Evolutionary conservation across 2,888 invertebrate genomes (phyloP), one percentile per base, ranked within the genome.

Genomic region (Diaphora mendica): DNA sequence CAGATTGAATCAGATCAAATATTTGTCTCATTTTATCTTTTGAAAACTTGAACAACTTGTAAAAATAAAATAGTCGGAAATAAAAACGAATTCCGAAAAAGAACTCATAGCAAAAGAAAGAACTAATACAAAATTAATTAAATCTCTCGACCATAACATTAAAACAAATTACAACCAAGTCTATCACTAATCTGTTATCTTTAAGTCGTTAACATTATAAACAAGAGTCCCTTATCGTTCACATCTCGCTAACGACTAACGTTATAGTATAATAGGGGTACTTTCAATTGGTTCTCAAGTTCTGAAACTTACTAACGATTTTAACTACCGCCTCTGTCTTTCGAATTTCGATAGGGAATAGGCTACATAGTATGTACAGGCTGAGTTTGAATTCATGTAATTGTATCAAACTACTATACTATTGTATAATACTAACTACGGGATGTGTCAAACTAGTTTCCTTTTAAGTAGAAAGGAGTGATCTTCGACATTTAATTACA

Each of bases 241-340:
- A 13, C 51, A 67, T 73, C 64, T 78, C 26, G 33, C 73, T 65
- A 67, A 68, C 64, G 66, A 68, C 73, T 59, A 64, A 68, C 39
- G 74, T 55, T 71, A 70, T 69, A 67, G 65, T 70, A 72, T 67
- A 77, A 78, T 77, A 72, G 67, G 48, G 62, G 26, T 35, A 69
- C 68, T 73, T 70, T 20, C 62, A 76, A 82, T 76, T 71, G 72
- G 67, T 73, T 75, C 48, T 39, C 72, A 67, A 76, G 71, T 73
- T 59, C 66, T 64, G 66, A 71, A 70, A 77, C 70, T 77, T 72
- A 72, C 70, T 73, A 79, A 76, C 71, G 75, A 78, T 75, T 77
- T 73, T 69, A 80, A 76, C 77, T 72, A 68, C 64, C 35, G 76
- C 64, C 76, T 78, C 73, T 70, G 71, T 76, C 73, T 68, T 70